Evolutionary conservation across 2,888 invertebrate species (phyloP).

Genomic region (Agapetus fuscipes): DNA sequence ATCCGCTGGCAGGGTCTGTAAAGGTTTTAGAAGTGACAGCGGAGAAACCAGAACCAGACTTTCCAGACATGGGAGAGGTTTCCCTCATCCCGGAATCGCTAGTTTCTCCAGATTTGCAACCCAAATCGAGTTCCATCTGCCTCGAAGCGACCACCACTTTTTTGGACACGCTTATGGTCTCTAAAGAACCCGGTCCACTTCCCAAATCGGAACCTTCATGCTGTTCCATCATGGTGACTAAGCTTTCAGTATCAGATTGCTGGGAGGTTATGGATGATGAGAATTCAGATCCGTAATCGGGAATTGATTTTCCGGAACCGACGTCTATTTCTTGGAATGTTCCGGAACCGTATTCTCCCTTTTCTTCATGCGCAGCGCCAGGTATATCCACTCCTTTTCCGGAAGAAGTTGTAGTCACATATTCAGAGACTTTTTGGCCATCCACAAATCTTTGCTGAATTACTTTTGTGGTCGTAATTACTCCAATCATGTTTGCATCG

Average conservation of each 20-base stretch:
- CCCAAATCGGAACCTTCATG: conserved; percentile 24
- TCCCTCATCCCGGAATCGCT: conserved; percentile 27
- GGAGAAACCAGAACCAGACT: conserved; percentile 39
- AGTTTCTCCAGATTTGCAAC: conserved; percentile 31
- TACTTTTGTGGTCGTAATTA: conserved; percentile 38
- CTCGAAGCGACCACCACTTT: conserved; percentile 32
- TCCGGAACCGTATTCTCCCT: conserved; percentile 25
- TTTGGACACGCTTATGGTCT: conserved; percentile 37
- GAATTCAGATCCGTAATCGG: conserved; percentile 36
- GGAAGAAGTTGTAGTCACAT: conserved; percentile 34
- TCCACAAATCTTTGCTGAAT: conserved; percentile 41
- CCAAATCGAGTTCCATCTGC: conserved; percentile 29
- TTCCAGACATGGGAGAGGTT: conserved; percentile 44
- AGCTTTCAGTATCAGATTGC: conserved; percentile 42
- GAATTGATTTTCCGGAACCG: conserved; percentile 35
- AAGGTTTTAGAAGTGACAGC: conserved; percentile 43
- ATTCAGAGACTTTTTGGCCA: conserved; percentile 42
- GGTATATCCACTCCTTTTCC: conserved; percentile 43
- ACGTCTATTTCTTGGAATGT: conserved; percentile 20
- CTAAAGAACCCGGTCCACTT: conserved; percentile 33
- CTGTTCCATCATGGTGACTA: conserved; percentile 41
- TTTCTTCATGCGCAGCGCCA: conserved; percentile 24
- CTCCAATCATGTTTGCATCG: conserved; percentile 35
- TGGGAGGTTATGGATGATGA: conserved; percentile 44
- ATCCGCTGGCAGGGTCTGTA: conserved; percentile 48